Evolutionary conservation across 2,888 invertebrate species (phyloP).

Genomic region (Drosophila mimica): DNA sequence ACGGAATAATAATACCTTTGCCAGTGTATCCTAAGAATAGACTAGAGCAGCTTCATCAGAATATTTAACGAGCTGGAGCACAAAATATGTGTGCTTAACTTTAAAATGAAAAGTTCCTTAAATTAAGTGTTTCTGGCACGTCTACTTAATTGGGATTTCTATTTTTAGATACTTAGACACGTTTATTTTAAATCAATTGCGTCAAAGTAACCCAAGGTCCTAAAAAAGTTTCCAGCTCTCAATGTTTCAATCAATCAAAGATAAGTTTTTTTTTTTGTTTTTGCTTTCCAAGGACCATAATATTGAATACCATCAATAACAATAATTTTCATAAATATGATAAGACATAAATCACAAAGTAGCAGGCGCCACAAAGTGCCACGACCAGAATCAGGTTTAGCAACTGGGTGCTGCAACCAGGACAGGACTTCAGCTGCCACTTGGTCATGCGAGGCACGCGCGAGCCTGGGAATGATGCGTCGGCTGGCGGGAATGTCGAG

Average conservation of each 20-base stretch:
- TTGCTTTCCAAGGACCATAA: constrained; percentile 27
- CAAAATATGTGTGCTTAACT: constrained; percentile 8
- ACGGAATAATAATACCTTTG: background rate
- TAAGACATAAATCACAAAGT: constrained; percentile 81
- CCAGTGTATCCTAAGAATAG: too few relatives aligned
- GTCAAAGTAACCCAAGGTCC: constrained; percentile 1
- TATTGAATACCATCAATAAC: constrained; percentile 80
- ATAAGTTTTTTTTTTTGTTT: constrained; percentile 17
- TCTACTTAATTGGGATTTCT: constrained; percentile 25
- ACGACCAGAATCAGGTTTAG: constrained; percentile 24
- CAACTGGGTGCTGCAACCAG: constrained; percentile 10
- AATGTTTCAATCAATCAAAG: constrained; percentile 72
- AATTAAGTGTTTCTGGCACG: constrained; percentile 18
- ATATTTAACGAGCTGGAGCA: constrained; percentile 1
- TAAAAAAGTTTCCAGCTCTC: constrained; percentile 40
- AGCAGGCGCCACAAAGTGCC: constrained; percentile 74
- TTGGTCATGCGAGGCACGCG: constrained; percentile 74
- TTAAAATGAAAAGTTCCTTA: background rate
- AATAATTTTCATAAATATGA: constrained; percentile 81
- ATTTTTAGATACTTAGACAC: background rate
- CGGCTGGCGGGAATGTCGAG: constrained; percentile 28
- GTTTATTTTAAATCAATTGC: constrained; percentile 66
- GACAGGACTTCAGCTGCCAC: constrained; percentile 25
- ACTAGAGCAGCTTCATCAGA: background rate
- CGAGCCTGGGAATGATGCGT: constrained; percentile 42